Conservation (phyloP, 2,113 vertebrate genomes). For the Nesogale talazaci region DNA sequence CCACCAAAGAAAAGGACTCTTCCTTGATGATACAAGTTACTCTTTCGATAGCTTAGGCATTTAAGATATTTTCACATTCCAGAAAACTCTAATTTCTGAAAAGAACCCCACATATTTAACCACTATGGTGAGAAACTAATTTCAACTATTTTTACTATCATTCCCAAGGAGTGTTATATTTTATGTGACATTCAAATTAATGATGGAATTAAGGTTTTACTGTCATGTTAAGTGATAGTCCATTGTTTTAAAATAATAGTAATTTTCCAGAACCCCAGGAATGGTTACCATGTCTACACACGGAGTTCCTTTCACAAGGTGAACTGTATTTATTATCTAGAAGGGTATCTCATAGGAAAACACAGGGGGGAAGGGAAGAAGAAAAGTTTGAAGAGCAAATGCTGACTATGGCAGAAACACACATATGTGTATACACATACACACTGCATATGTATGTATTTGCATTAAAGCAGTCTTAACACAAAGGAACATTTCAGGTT, state of each 20-base stretch:
- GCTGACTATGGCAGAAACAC: neutral
- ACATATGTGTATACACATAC: neutral
- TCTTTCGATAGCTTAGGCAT: neutral
- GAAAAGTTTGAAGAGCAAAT: neutral
- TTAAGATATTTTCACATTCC: neutral
- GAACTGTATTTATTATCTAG: neutral
- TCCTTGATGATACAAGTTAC: neutral
- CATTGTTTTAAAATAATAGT: slow-evolving; percentile 20
- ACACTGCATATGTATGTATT: too few relatives aligned
- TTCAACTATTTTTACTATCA: neutral
- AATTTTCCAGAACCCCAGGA: neutral
- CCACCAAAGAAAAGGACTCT: too few relatives aligned
- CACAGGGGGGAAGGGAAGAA: rapidly evolving
- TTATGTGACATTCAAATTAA: neutral
- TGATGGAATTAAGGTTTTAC: neutral
- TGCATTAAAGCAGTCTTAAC: neutral
- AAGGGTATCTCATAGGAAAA: neutral
- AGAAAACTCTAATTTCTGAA: neutral
- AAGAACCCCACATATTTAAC: too few relatives aligned
- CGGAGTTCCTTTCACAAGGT: neutral
- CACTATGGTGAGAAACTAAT: neutral
- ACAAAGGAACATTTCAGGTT: neutral
- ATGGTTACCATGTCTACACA: neutral
- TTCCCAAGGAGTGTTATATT: neutral
- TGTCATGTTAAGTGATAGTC: neutral